Base-by-base conservation (phyloP, 2,797 vertebrate species). In the Xiphophorus birchmanni region DNA sequence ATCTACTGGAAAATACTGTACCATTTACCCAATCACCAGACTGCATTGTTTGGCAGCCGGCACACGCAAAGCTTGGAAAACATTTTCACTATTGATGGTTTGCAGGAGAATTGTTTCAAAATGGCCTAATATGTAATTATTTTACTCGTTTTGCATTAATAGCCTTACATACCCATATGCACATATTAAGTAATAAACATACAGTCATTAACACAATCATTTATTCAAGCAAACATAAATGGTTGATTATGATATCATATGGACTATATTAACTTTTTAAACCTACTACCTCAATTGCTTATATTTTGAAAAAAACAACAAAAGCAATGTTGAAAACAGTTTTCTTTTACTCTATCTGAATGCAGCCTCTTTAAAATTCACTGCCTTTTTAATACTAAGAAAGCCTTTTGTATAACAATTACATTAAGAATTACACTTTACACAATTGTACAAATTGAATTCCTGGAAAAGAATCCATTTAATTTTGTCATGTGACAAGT, bases 371-470 rank as follows among this genome's bases (percentile, higher is more conserved):
- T 52, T 48, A 26, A 86, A 90, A 85, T 90, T 42, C 87, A 84
- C 74, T 82, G 4, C 37, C 23, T 71, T 44, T 44, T 13, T 86
- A 85, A 78, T 42, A 40, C 73, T 81, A 79, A 88, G 85, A 86
- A 79, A 48, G 26, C 71, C 29, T 35, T 83, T 83, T 86, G 79
- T 90, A 87, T 84, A 79, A 82, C 75, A 45, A 84, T 86, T 88
- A 1, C 40, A 82, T 77, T 32, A 29, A 76, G 54, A 86, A 80
- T 74, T 82, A 32, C 85, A 67, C 21, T 12, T 69, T 26, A 69
- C 37, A 82, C 79, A 84, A 44, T 86, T 92, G 69, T 74, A 78
- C 81, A 88, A 87, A 86, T 80, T 86, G 86, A 82, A 86, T 88
- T 78, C 80, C 82, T 67, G 42, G 72, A 82, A 76, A 79, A 80